These are phyloP conservation scores for Sus scrofa DNA, from an alignment of 2,113 vertebrate species.

Conservation along the genomic window T2T-Sscrofa CM000830.6:33586001-33586500, in stretches of 20 bases:
- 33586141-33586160: slow-evolving; percentile 12
- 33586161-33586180: neutral
- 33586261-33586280: neutral
- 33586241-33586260: neutral
- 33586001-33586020: neutral
- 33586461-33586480: neutral
- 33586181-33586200: slow-evolving; percentile 3
- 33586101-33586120: slow-evolving; percentile 30
- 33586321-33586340: neutral
- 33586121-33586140: neutral
- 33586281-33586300: slow-evolving; percentile 10
- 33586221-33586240: neutral
- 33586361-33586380: neutral
- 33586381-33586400: neutral
- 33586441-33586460: neutral
- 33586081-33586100: neutral
- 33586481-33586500: neutral
- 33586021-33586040: neutral
- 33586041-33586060: neutral
- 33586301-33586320: neutral
- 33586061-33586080: neutral
- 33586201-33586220: neutral
- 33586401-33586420: neutral
- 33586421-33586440: neutral
- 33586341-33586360: neutral